Conservation (phyloP, 2,113 vertebrate genomes). For the Oriolus oriolus region DNA sequence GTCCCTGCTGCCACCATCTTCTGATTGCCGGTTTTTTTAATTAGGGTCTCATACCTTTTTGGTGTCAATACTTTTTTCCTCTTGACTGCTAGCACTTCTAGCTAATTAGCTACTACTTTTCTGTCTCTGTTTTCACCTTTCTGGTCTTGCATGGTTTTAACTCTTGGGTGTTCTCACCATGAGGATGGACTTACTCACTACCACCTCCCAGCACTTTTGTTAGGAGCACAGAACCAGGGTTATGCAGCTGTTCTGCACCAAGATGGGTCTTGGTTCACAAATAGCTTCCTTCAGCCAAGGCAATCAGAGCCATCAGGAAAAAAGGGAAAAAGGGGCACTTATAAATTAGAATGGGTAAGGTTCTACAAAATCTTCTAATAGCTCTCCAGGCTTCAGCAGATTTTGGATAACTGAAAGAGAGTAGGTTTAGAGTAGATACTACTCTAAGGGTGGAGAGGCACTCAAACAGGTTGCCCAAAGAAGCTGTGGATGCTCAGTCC, state of each 20-base stretch:
- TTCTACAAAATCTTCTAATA: neutral
- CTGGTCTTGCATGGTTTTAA: neutral
- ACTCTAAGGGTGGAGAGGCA: neutral
- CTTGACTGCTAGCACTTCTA: neutral
- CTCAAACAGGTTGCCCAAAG: neutral
- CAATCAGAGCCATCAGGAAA: neutral
- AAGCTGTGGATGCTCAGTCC: neutral
- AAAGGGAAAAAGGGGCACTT: neutral
- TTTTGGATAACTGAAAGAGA: neutral
- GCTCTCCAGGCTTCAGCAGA: neutral
- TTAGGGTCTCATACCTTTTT: neutral
- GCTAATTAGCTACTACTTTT: neutral
- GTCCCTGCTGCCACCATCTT: neutral
- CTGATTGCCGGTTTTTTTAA: neutral
- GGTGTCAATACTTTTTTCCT: neutral
- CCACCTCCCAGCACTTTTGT: neutral
- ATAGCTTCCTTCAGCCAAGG: neutral
- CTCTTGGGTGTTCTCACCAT: neutral
- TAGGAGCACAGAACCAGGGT: neutral
- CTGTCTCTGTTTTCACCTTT: neutral
- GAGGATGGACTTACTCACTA: neutral
- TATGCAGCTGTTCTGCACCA: neutral
- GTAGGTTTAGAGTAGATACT: neutral
- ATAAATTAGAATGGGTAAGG: neutral
- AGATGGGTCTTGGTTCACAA: neutral